These are phyloP conservation scores for Trimorus sp. DNA, from an alignment of 2,888 invertebrate species.

Conservation along the genomic window DNA sequence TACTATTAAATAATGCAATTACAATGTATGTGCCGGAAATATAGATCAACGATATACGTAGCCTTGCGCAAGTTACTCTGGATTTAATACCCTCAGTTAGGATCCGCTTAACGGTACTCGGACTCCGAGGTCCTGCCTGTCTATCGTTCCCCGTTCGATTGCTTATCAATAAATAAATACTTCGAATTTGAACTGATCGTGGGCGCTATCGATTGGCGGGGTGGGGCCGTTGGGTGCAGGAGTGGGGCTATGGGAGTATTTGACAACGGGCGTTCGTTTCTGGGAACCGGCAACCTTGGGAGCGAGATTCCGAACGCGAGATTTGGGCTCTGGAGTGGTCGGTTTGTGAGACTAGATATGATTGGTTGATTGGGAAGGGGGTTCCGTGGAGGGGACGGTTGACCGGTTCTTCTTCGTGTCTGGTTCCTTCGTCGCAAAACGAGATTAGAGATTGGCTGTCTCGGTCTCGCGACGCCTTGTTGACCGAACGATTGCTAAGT, in stretches of 20 bases:
- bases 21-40: conserved; percentile 62
- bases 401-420: no score
- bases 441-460: conserved; percentile 34
- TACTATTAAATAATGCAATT: conserved; percentile 27
- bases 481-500: conserved; percentile 36
- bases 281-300: conserved; percentile 11
- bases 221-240: not conserved
- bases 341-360: conserved; percentile 54
- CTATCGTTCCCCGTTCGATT: conserved; percentile 41
- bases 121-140: conserved; percentile 2
- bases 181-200: conserved; percentile 67
- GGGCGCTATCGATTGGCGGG: conserved; percentile 59
- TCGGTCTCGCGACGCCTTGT: conserved; percentile 16
- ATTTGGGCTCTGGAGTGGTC: conserved; percentile 26
- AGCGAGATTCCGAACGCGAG: conserved; percentile 46
- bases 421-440: conserved; percentile 32
- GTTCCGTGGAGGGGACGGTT: no score
- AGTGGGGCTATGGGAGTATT: conserved; percentile 37
- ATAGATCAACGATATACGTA: conserved; percentile 61
- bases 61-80: conserved; percentile 69
- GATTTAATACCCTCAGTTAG: conserved; percentile 72
- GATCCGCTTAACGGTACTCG: conserved; percentile 62
- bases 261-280: conserved; percentile 2
- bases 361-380: conserved; percentile 18
- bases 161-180: conserved; percentile 64